These are phyloP conservation scores for Eledona agricola DNA, from an alignment of 2,888 invertebrate genomes.

Conservation along the genomic window DNA sequence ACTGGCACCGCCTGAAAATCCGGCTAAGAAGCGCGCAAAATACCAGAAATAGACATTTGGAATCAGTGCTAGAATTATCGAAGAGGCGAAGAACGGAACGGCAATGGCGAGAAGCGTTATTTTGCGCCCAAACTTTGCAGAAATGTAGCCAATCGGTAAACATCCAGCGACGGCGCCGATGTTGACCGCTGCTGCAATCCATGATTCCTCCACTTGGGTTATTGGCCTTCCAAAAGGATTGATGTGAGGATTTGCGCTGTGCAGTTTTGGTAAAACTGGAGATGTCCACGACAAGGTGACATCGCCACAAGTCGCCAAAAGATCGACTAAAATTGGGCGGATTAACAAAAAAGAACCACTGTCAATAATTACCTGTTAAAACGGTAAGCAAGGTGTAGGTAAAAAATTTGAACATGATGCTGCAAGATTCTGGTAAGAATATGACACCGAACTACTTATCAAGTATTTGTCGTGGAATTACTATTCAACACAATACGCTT, in stretches of 20 bases:
- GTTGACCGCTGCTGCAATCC: constrained; percentile 41
- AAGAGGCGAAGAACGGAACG: constrained; percentile 14
- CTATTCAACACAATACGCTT: background rate
- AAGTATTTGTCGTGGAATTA: background rate
- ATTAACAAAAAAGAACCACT: background rate
- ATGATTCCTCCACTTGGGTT: constrained; percentile 27
- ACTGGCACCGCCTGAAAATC: constrained; percentile 72
- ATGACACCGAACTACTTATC: background rate
- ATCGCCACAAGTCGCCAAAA: constrained; percentile 30
- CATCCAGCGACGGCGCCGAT: constrained; percentile 23
- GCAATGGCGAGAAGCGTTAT: constrained; percentile 12
- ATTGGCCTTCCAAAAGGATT: constrained; percentile 24
- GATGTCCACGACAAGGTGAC: constrained; percentile 31
- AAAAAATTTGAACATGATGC: constrained; percentile 6
- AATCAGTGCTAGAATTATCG: constrained; percentile 10
- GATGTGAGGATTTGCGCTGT: constrained; percentile 11
- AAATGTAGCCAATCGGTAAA: constrained; percentile 13
- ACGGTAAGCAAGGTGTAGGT: constrained; percentile 13
- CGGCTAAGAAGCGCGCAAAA: constrained; percentile 50
- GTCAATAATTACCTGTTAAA: constrained; percentile 19
- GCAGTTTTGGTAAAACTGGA: constrained; percentile 31
- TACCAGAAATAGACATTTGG: constrained; percentile 22
- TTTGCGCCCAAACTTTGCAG: constrained; percentile 17
- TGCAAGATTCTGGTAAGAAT: background rate
- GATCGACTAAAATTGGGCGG: constrained; percentile 15